Percentiles rank a stretch among this genome's conserved stretches.
Conservation (phyloP, 2,113 vertebrate genomes). For the Ammodramus savannarum region DNA sequence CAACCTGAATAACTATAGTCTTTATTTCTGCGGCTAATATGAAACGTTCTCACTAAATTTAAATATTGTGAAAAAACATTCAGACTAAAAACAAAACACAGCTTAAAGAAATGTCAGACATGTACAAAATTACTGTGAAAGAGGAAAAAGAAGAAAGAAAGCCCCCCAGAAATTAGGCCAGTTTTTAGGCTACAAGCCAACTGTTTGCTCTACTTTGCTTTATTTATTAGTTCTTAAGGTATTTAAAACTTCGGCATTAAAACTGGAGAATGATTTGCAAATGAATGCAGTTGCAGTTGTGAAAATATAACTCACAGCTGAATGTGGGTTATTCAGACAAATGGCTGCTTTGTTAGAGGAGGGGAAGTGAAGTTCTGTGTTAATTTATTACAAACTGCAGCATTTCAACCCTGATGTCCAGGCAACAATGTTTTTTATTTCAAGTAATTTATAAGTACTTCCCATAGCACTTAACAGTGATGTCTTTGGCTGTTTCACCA, state of each 20-base stretch:
- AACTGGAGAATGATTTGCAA: constrained; percentile 92
- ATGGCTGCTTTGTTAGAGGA: constrained; percentile 82
- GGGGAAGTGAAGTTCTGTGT: constrained; percentile 84
- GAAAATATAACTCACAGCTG: constrained; percentile 93
- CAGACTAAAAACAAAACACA: constrained; percentile 59
- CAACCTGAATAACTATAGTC: not conserved
- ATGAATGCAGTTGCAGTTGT: constrained; percentile 93
- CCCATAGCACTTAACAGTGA: constrained; percentile 80
- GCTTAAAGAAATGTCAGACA: constrained; percentile 74
- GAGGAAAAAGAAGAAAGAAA: constrained; percentile 60
- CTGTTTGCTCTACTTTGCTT: constrained; percentile 87
- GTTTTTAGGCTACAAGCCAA: constrained; percentile 83
- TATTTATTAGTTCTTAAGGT: constrained; percentile 91
- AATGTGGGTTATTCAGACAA: constrained; percentile 88
- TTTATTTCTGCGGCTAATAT: constrained; percentile 25
- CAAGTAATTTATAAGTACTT: constrained; percentile 87
- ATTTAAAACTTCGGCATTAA: constrained; percentile 91
- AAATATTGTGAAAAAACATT: constrained; percentile 58
- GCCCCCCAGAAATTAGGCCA: constrained; percentile 76
- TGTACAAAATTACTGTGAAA: constrained; percentile 69
- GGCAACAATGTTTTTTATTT: constrained; percentile 92
- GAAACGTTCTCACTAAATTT: constrained; percentile 57
- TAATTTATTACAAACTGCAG: constrained; percentile 95
- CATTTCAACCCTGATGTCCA: constrained; percentile 92
- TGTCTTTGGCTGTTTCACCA: constrained; percentile 76